These are phyloP conservation scores for Myocastor coypus DNA, from an alignment of 2,113 vertebrate genomes.

Conservation along the genomic window DNA sequence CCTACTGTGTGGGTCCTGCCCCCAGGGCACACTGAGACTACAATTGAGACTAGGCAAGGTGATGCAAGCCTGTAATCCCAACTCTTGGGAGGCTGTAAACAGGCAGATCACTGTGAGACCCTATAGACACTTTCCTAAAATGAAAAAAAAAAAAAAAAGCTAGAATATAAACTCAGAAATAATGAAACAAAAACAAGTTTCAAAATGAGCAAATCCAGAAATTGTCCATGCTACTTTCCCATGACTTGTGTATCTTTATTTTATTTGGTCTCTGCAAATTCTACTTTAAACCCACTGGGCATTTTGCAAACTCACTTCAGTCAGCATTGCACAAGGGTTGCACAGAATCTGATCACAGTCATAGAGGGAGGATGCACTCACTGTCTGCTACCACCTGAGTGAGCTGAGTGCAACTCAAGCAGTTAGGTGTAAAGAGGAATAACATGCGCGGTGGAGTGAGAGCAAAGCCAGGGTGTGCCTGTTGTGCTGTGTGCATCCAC, in stretches of 20 bases:
- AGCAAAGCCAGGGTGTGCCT: background rate
- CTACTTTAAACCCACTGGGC: background rate
- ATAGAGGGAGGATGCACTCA: background rate
- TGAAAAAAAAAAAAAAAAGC: no score
- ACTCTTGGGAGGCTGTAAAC: no score
- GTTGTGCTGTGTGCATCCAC: background rate
- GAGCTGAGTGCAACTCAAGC: background rate
- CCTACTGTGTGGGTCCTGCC: no score
- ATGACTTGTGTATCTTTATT: background rate
- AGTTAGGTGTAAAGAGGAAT: background rate
- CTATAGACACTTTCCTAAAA: no score
- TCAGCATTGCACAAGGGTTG: background rate
- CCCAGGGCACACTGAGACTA: no score
- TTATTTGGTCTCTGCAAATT: background rate
- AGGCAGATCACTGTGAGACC: no score
- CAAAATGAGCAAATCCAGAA: background rate
- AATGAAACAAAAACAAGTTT: background rate
- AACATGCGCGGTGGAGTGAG: fast-evolving
- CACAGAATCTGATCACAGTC: background rate
- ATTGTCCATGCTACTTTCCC: background rate
- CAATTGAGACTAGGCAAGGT: no score
- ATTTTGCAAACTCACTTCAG: background rate
- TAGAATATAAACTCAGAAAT: background rate
- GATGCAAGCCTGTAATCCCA: no score
- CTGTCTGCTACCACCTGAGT: background rate